phyloP scores from a whole-genome alignment of 2,797 vertebrate species.

The Synanceia verrucosa region DNA sequence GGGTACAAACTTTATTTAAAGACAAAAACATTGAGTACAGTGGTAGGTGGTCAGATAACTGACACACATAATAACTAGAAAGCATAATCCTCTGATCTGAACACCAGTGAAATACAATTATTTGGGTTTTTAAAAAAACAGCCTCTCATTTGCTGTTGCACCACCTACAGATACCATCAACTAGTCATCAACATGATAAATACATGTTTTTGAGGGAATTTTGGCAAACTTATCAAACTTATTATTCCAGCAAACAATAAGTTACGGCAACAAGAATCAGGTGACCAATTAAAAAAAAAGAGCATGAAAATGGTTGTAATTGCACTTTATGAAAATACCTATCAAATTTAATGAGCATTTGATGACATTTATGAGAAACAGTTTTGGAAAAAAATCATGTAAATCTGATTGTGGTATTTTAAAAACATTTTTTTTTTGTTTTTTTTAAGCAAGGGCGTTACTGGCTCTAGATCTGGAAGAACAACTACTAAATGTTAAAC shows the following conservation, averaged over 20 bases:
- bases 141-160: background rate
- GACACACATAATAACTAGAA: background rate
- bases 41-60: background rate
- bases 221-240: no score
- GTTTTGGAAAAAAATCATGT: rapidly evolving
- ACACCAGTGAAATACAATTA: background rate
- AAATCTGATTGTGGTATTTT: background rate
- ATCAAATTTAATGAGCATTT: background rate
- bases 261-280: background rate
- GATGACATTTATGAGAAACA: background rate
- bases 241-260: background rate
- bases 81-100: background rate
- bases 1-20: background rate
- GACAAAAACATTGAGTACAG: background rate
- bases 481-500: background rate
- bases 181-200: background rate
- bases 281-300: background rate
- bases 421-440: background rate
- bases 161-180: background rate
- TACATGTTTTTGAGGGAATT: background rate
- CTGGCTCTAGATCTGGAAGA: background rate
- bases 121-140: background rate
- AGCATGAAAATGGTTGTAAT: background rate
- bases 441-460: background rate
- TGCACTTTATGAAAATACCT: background rate